These are phyloP conservation scores for Myrmophylax atrothorax DNA, from an alignment of 2,113 vertebrate species.

Conservation along the genomic window DNA sequence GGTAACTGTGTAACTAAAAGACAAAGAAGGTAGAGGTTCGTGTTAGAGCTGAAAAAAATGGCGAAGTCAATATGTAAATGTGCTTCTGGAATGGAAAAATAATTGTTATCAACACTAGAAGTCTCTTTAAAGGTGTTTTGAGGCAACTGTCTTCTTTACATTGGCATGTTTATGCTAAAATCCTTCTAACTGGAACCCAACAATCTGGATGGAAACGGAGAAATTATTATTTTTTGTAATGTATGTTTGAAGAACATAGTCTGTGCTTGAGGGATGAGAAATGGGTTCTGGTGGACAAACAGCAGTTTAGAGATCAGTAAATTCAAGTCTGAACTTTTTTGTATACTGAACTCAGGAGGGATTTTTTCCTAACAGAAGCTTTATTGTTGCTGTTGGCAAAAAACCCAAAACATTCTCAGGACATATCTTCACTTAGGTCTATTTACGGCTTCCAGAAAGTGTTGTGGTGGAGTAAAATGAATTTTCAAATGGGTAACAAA, in stretches of 20 bases:
- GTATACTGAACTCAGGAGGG: neutral
- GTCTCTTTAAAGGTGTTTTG: neutral
- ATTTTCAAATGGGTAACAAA: neutral
- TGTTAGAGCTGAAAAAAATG: neutral
- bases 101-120: neutral
- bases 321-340: neutral
- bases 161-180: neutral
- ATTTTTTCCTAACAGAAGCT: neutral
- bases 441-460: neutral
- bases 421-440: neutral
- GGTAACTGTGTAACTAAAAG: neutral
- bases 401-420: neutral
- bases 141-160: neutral
- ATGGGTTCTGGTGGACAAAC: neutral
- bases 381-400: neutral
- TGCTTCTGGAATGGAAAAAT: neutral
- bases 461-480: neutral
- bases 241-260: neutral
- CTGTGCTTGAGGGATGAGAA: neutral
- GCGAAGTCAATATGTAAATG: neutral
- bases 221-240: neutral
- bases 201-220: neutral
- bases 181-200: neutral
- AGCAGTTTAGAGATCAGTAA: neutral
- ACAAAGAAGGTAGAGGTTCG: neutral